Evolutionary conservation across 2,797 vertebrate species (phyloP), one percentile per base, ranked within the genome.

Genomic region (Etheostoma nigrum): DNA sequence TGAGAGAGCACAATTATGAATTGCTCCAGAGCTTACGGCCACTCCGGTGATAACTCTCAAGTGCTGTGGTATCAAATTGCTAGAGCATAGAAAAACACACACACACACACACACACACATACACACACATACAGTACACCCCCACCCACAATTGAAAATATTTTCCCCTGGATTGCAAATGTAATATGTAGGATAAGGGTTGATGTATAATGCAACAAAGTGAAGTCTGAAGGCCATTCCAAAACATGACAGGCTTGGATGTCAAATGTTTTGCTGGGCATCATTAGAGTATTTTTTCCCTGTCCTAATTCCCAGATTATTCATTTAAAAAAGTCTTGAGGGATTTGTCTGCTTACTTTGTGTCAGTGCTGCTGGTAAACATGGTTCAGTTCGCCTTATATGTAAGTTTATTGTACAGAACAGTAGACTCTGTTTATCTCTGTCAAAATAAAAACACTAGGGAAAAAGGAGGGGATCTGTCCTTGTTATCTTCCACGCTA

Each of bases 1-100:
- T 93, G 93, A 93, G 91, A 88, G 86, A 92, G 89, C 91, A 93
- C 91, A 92, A 93, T 93, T 93, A 92, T 86, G 88, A 92, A 91
- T 92, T 90, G 91, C 87, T 91, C 84, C 63, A 84, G 89, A 93
- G 94, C 92, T 92, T 92, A 91, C 74, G 67, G 90, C 91, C 89
- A 83, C 87, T 85, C 58, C 49, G 73, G 78, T 82, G 88, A 92
- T 92, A 92, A 91, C 86, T 85, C 86, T 86, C 83, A 81, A 89
- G 76, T 93, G 89, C 89, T 89, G 81, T 78, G 88, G 74, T 87
- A 87, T 92, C 85, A 81, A 90, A 91, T 90, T 89, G 88, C 87
- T 57, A 54, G 27, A 80, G 85, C 85, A 86, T 78, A 86, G 78
- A 91, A 89, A 89, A 72, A 66, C 48, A 68, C n/a, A 36, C 16